Base-by-base conservation (phyloP, 2,113 vertebrate genomes). In the Trochalopteron elliotii region DNA sequence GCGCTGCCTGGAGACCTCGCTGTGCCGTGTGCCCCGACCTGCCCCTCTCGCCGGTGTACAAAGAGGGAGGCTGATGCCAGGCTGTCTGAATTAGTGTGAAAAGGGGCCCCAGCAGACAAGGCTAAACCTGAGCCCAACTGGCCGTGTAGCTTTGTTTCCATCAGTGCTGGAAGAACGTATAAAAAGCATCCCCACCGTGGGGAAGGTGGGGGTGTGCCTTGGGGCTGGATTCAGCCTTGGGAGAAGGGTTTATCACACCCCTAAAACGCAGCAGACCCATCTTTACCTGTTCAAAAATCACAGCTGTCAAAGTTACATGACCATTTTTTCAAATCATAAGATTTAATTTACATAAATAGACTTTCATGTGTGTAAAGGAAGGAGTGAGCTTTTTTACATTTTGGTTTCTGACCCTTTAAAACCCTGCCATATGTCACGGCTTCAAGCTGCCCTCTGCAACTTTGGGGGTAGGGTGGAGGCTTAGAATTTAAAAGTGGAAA, bases 401-500 rank as follows among this genome's bases (percentile, higher is more conserved):
- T 27, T 31, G 5, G 6, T 28, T 80, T 65, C 72, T n/a, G 37
- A 86, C 5, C 8, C 40, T 64, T 69, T 65, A 69, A 87, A 50
- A 50, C 7, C 2, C 14, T n/a, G 4, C 12, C 20, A 11, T 2
- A 24, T 31, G n/a, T 42, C 42, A 17, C 1, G 11, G 53, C 35
- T 81, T 55, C 40, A 45, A 37, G n/a, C 23, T 49, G 22, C n/a
- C 9, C 12, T 57, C 37, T 72, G 49, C 40, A 56, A 19, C 49
- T 35, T 22, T 19, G n/a, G 28, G 31, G 61, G 39, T 20, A 15
- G 3, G 15, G 30, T 5, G 1, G 2, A 76, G 7, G 9, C 9
- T 35, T 5, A 42, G 23, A 33, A 59, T 79, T 90, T 64, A 39
- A 47, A 84, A 75, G 31, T 9, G 7, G 33, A 70, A 79, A 88